phyloP scores from a whole-genome alignment of 2,113 vertebrate species.

The Grammomys surdaster region DNA sequence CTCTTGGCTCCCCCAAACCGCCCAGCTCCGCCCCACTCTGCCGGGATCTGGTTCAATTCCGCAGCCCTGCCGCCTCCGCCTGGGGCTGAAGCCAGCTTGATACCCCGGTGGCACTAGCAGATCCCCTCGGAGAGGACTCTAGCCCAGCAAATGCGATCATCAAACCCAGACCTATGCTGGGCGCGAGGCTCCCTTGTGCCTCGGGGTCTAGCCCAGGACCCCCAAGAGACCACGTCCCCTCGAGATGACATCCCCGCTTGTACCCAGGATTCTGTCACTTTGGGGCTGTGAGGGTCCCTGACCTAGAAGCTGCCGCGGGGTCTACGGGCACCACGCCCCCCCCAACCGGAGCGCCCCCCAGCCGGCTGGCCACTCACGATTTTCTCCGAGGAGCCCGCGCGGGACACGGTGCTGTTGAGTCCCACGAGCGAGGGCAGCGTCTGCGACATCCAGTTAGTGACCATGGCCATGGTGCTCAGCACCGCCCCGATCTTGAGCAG shows the following conservation, averaged over 20 bases:
- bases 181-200: not conserved
- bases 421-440: constrained; percentile 97
- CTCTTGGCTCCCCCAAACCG: not conserved
- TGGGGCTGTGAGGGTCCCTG: not conserved
- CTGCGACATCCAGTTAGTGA: constrained; percentile 99
- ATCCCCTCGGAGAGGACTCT: not conserved
- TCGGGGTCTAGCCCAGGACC: not conserved
- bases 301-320: constrained; percentile 3
- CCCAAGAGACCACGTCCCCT: not conserved
- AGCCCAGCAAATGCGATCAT: not conserved
- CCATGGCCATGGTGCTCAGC: constrained; percentile 99
- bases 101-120: not conserved
- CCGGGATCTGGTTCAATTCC: constrained; percentile 12
- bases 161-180: not conserved
- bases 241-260: not conserved
- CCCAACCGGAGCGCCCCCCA: constrained; percentile 63
- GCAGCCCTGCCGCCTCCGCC: constrained; percentile 67
- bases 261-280: not conserved
- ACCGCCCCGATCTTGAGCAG: constrained; percentile 98
- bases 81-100: not conserved
- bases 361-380: constrained; percentile 88
- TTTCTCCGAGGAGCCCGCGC: constrained; percentile 93
- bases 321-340: constrained; percentile 75
- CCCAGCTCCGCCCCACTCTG: not conserved
- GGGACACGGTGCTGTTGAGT: constrained; percentile 95